Evolutionary conservation across 2,113 vertebrate genomes (phyloP), one percentile per base, ranked within the genome.

Genomic region (Aegithalos caudatus): DNA sequence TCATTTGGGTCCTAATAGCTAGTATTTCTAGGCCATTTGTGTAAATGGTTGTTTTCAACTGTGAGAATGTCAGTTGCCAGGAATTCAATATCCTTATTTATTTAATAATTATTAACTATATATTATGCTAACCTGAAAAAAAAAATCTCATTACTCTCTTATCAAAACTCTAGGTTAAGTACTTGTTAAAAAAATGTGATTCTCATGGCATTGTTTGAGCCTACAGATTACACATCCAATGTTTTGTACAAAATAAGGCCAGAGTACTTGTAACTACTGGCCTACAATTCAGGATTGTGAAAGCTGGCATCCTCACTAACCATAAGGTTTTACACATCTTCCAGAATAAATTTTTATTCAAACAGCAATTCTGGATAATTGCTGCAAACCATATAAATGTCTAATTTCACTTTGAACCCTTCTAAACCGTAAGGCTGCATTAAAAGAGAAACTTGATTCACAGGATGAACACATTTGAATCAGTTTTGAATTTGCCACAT

Each of bases 11-110:
- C 53, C 25, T 69, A 77, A 70, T 10, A 65, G 77, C 44, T 90
- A 88, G 33, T 84, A 65, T 80, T 97, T 94, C 57, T 33, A 94
- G 61, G 56, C 54, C 80, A 95, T 88, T 96, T 66, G 47, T 85
- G 16, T 70, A 91, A 90, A 93, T 79, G 77, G 44, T 21, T 95
- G 67, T 56, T 96, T 97, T 95, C 64, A 84, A 28, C 42, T 66
- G 51, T 60, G 57, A 94, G n/a, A 80, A 40, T 35, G 45, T 22
- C 40, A 74, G 54, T 25, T 60, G 65, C 53, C 58, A 91, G 47
- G 40, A 94, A 87, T 57, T 78, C 70, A 88, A 28, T 35, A 50
- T 51, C 23, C 17, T 50, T 72, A 77, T 66, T 60, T 81, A 50
- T 58, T 77, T 94, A 35, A 42, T 48, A 82, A 86, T 77, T 88